These are phyloP conservation scores for Urosaurus nigricauda DNA, from an alignment of 2,797 vertebrate species.

Conservation along the genomic window DNA sequence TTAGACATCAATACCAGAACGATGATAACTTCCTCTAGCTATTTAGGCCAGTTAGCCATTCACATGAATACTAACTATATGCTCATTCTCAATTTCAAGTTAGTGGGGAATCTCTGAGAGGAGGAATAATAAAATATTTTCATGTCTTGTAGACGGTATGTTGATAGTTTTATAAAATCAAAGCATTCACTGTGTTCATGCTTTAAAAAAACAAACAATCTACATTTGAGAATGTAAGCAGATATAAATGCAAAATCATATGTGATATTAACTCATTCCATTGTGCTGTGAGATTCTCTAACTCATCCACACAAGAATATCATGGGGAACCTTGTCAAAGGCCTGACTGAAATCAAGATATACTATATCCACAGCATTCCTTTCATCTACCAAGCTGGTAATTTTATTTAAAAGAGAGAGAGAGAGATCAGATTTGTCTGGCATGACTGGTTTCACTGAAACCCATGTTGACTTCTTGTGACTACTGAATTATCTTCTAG, in stretches of 20 bases:
- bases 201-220: neutral
- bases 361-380: too few species aligned
- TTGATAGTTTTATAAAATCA: slow-evolving; percentile 6
- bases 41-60: slow-evolving; percentile 27
- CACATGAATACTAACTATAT: neutral
- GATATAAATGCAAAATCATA: neutral
- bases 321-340: too few species aligned
- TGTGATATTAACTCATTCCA: neutral
- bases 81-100: slow-evolving; percentile 27
- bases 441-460: too few species aligned
- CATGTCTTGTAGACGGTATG: neutral
- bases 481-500: too few species aligned
- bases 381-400: too few species aligned
- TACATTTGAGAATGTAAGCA: neutral
- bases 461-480: too few species aligned
- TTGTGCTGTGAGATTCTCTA: too few species aligned
- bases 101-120: slow-evolving; percentile 15
- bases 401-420: too few species aligned
- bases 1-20: slow-evolving; percentile 45
- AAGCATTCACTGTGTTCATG: neutral
- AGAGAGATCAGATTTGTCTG: too few species aligned
- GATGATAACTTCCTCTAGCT: slow-evolving; percentile 34
- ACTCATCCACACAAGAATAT: too few species aligned
- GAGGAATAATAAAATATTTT: slow-evolving; percentile 20
- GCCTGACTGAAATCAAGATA: too few species aligned